Evolutionary conservation across 2,888 invertebrate genomes (phyloP).

Genomic region (Drosophila kuntzei): DNA sequence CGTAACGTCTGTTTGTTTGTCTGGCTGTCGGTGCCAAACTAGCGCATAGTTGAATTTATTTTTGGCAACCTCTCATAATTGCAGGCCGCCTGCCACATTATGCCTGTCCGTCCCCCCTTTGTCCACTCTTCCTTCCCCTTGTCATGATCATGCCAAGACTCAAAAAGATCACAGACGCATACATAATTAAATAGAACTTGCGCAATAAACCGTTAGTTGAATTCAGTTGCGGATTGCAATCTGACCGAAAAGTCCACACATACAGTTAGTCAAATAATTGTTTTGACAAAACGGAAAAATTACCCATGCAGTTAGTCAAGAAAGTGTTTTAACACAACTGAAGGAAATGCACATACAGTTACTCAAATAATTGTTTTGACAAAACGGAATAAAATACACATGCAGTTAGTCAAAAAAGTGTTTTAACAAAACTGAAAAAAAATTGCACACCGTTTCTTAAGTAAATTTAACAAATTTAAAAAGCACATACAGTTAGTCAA

Average conservation of each 20-base stretch:
- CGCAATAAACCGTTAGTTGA: conserved; percentile 67
- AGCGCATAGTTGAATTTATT: conserved; percentile 75
- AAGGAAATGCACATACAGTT: too few species aligned
- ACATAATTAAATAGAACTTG: conserved; percentile 50
- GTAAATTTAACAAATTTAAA: too few species aligned
- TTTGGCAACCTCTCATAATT: conserved; percentile 79
- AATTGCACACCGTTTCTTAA: too few species aligned
- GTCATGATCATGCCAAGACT: conserved; percentile 1
- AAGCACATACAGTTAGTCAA: too few species aligned
- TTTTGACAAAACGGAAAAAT: background rate
- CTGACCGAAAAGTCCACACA: conserved; percentile 12
- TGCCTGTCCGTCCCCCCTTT: background rate
- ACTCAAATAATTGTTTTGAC: too few species aligned
- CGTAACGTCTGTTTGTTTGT: background rate
- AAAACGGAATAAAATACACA: too few species aligned
- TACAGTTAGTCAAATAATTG: background rate
- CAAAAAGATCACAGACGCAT: background rate
- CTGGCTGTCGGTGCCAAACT: conserved; percentile 39
- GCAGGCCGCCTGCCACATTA: conserved; percentile 65
- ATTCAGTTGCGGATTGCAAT: conserved; percentile 36
- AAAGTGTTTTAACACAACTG: too few species aligned
- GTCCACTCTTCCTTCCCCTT: conserved; percentile 16
- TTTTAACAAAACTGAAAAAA: too few species aligned
- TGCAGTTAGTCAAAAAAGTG: too few species aligned
- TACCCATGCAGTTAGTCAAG: too few species aligned